Evolutionary conservation across 2,888 invertebrate genomes (phyloP), one percentile per base, ranked within the genome.

Genomic region (Achlya flavicornis): DNA sequence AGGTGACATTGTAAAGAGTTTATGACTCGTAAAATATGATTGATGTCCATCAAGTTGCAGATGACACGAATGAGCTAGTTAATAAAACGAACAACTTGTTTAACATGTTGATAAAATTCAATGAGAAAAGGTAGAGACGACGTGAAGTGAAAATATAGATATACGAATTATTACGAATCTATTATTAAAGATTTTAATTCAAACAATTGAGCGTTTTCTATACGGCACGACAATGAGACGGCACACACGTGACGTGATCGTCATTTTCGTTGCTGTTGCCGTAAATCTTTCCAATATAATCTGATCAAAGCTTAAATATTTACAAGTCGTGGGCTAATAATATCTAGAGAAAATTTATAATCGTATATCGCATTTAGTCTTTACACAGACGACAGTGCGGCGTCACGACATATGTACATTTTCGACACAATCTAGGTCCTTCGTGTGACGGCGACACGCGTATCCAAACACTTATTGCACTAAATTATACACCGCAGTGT

Each of bases 381-480:
- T 48, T 38, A 58, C 19, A 66, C 64, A 71, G 64, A 71, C 63
- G 72, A 73, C 73, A 75, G 71, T 69, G 63, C 63, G 58, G 62
- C 33, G 66, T 75, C 79, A 79, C 80, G 80, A 77, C 66, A 71
- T 64, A 62, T 65, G 65, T 67, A 68, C 66, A 69, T 74, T 75
- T 74, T 69, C 63, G 64, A 63, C 58, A 57, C 57, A 66, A 65
- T 69, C 48, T 66, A 62, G 68, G 72, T 63, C 67, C 66, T 70
- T 81, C 82, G 80, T 80, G 83, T 76, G 69, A 68, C 66, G 63
- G 65, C 59, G 68, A 64, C 79, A 78, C 80, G 80, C 81, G 81
- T 77, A 75, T 79, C 80, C 73, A 78, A 77, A 75, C 74, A 66
- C 73, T 81, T 77, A 84, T 83, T 83, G 75, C 72, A 62, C 72